Conservation (phyloP, 1,140 invertebrate species). For the Drosophila ohnishii region DNA sequence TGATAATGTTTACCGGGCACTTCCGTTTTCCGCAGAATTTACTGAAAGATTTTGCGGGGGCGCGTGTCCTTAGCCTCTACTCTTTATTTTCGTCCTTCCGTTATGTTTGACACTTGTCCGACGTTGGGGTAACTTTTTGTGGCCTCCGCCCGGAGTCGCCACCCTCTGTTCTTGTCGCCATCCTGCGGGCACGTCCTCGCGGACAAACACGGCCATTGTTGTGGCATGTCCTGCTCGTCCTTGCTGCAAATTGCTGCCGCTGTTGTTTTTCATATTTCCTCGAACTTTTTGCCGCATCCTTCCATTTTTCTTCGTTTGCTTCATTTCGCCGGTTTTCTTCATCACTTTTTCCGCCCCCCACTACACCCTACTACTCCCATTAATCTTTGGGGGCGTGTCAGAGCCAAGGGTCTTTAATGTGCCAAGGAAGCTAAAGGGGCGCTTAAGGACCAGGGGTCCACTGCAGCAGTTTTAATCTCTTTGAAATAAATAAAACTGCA, state of each 20-base stretch:
- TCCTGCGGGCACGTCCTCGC: constrained; percentile 47
- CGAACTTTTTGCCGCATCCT: constrained; percentile 42
- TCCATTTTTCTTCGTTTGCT: constrained; percentile 43
- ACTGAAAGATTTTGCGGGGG: neutral
- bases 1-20: constrained; percentile 46
- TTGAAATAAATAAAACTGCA: constrained; percentile 58
- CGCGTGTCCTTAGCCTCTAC: constrained; percentile 12
- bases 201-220: constrained; percentile 69
- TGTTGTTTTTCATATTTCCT: constrained; percentile 46
- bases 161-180: neutral
- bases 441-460: constrained; percentile 9
- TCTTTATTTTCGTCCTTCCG: constrained; percentile 35
- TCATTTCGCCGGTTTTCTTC: constrained; percentile 19
- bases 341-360: constrained; percentile 1
- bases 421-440: neutral
- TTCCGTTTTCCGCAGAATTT: constrained; percentile 21
- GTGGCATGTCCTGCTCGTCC: constrained; percentile 69
- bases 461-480: constrained; percentile 49
- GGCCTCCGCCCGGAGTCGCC: neutral
- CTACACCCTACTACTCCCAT: constrained; percentile 20
- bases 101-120: constrained; percentile 60
- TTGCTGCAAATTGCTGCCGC: constrained; percentile 65
- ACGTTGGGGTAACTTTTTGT: constrained; percentile 57
- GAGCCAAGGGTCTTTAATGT: constrained; percentile 27
- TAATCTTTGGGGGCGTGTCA: constrained; percentile 42